Conservation (phyloP, 2,113 vertebrate genomes). For the Columba janthina region DNA sequence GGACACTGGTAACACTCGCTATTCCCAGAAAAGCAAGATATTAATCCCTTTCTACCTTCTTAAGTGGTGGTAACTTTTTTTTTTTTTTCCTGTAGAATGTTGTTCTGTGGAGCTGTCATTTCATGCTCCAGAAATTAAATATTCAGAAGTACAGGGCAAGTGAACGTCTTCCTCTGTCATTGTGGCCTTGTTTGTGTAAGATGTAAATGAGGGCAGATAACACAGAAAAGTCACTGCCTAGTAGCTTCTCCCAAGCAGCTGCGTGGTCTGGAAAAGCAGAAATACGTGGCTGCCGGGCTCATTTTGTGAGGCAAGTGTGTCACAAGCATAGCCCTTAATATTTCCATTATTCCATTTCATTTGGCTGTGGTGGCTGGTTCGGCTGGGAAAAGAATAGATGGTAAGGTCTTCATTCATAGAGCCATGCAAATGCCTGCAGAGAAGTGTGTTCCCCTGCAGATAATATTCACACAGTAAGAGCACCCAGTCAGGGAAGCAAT, state of each 20-base stretch:
- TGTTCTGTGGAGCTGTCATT: slow-evolving; percentile 25
- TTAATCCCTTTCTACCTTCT: slow-evolving; percentile 5
- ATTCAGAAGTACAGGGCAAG: slow-evolving; percentile 33
- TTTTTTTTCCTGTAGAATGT: not conserved
- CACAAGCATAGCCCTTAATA: not conserved
- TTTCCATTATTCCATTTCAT: not conserved
- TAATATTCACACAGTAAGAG: slow-evolving; percentile 36
- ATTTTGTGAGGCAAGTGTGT: not conserved
- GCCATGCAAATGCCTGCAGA: slow-evolving; percentile 28
- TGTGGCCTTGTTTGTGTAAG: slow-evolving; percentile 43
- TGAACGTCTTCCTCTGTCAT: slow-evolving; percentile 4
- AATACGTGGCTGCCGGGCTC: not conserved
- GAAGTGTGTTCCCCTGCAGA: slow-evolving; percentile 43
- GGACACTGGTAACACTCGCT: not conserved
- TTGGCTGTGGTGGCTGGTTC: not conserved
- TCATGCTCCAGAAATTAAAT: slow-evolving; percentile 39
- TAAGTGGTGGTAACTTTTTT: not conserved
- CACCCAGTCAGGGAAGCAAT: slow-evolving; percentile 25
- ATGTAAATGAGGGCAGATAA: slow-evolving; percentile 44
- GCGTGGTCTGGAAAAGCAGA: not conserved
- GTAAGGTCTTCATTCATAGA: not conserved
- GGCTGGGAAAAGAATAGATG: not conserved
- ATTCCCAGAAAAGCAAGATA: not conserved
- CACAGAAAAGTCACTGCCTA: not conserved
- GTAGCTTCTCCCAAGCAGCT: slow-evolving; percentile 15